Evolutionary conservation across 2,888 invertebrate genomes (phyloP).

Genomic region (Panopea generosa): DNA sequence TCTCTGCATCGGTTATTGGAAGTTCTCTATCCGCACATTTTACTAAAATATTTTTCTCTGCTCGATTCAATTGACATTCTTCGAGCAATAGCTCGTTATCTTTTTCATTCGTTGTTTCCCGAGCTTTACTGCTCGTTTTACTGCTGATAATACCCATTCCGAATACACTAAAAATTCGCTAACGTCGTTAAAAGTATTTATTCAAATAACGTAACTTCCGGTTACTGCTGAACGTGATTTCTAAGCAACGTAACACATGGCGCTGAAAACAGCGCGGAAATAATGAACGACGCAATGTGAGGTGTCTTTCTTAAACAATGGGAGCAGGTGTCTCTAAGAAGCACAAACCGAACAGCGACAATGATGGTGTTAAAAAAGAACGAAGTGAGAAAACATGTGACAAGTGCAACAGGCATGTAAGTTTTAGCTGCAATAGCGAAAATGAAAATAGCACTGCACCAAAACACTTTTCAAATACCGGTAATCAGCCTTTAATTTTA

Average conservation of each 20-base stretch:
- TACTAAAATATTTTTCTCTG: neutral
- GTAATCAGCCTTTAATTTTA: neutral
- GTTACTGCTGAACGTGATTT: neutral
- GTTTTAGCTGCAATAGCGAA: too few species aligned
- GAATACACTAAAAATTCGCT: neutral
- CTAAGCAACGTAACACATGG: too few species aligned
- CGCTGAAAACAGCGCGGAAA: too few species aligned
- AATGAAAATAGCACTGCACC: too few species aligned
- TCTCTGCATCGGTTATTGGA: slow-evolving; percentile 42
- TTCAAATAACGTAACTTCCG: slow-evolving; percentile 43
- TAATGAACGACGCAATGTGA: too few species aligned
- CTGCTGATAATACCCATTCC: slow-evolving; percentile 19
- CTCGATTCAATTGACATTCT: neutral
- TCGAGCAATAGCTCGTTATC: too few species aligned
- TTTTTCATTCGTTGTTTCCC: too few species aligned
- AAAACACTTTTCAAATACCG: too few species aligned
- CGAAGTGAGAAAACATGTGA: neutral
- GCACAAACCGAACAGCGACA: neutral
- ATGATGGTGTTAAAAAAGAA: neutral
- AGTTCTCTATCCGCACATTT: neutral
- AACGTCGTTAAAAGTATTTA: too few species aligned
- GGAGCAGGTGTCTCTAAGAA: too few species aligned
- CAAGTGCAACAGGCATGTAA: too few species aligned
- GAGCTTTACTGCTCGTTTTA: neutral
- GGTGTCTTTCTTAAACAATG: too few species aligned